These are phyloP conservation scores for Rhadina sibilatrix DNA, from an alignment of 2,113 vertebrate genomes.

Conservation along the genomic window DNA sequence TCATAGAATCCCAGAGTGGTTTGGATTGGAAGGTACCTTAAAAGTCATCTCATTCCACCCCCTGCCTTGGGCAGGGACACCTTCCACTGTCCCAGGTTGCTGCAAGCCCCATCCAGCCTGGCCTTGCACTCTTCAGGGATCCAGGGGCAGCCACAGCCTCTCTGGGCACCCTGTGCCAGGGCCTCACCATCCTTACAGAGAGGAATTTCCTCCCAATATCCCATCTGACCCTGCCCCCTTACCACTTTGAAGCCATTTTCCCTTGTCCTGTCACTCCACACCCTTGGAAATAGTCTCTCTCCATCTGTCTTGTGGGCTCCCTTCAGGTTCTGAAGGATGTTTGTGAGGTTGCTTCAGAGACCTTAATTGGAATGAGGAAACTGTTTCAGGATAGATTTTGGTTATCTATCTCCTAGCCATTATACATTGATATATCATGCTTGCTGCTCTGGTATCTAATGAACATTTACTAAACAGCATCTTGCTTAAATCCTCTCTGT, in stretches of 20 bases:
- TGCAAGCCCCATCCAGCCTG: rapidly evolving
- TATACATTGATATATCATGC: background rate
- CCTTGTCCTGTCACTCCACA: background rate
- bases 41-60: background rate
- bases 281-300: background rate
- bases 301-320: background rate
- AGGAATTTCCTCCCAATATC: background rate
- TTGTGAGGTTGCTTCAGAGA: background rate
- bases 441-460: background rate
- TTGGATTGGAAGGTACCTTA: background rate
- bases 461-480: background rate
- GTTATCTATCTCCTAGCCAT: background rate
- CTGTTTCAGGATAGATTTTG: background rate
- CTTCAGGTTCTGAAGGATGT: background rate
- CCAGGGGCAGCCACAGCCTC: background rate
- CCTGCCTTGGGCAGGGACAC: background rate
- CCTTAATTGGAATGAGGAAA: background rate
- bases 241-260: background rate
- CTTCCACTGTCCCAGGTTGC: rapidly evolving
- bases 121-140: background rate
- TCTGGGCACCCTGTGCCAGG: background rate
- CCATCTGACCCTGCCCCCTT: background rate
- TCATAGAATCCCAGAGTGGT: background rate
- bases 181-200: background rate
- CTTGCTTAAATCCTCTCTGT: background rate